A percentile compares a stretch with the other conserved stretches of the same genome.
These are phyloP conservation scores for Nephrotoma appendiculata DNA, from an alignment of 2,888 invertebrate genomes.

Conservation along the genomic window DNA sequence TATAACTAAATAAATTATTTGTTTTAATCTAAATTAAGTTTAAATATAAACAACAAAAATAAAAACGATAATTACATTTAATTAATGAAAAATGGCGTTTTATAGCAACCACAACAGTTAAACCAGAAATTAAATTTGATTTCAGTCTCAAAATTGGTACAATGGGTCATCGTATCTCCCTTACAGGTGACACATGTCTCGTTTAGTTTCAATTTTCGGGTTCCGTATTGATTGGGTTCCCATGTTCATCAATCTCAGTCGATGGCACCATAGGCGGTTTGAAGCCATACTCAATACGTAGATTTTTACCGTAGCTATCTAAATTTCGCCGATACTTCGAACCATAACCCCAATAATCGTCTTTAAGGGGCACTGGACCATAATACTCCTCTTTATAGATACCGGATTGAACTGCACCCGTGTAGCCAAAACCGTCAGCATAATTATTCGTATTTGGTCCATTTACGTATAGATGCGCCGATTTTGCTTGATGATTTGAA, in stretches of 20 bases:
- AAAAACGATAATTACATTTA: not conserved
- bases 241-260: conserved; percentile 60
- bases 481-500: not conserved
- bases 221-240: conserved; percentile 39
- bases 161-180: not conserved
- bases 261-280: conserved; percentile 71
- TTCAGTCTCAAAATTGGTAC: not conserved
- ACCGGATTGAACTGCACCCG: not conserved
- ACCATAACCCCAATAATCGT: conserved; percentile 15
- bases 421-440: not conserved
- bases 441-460: not conserved
- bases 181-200: not conserved
- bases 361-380: conserved; percentile 37
- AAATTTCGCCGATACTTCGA: conserved; percentile 26
- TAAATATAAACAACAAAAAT: not conserved
- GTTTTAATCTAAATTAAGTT: not conserved
- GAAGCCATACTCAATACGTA: conserved; percentile 69
- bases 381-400: conserved; percentile 24
- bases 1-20: not conserved
- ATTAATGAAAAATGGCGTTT: not conserved
- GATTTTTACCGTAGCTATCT: conserved; percentile 41
- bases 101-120: not conserved
- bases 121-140: not conserved
- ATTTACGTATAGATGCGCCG: not conserved
- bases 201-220: not conserved